A percentile compares a stretch with the other conserved stretches of the same genome.
phyloP scores from a whole-genome alignment of 2,113 vertebrate genomes.

The Podilymbus podiceps region DNA sequence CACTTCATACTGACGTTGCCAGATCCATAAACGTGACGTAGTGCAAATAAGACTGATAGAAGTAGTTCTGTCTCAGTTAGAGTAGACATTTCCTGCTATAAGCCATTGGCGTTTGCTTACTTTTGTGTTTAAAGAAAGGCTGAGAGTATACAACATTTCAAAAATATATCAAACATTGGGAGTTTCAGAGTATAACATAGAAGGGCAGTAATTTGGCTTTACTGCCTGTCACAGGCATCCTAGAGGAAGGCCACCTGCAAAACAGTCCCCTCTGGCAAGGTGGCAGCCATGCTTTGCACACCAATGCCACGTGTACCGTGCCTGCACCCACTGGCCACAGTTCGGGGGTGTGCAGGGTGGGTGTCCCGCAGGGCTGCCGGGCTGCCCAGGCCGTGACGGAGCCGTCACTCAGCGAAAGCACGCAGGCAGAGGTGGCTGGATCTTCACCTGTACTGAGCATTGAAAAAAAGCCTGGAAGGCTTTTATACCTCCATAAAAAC shows the following conservation, averaged over 20 bases:
- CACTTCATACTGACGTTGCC: background rate
- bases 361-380: background rate
- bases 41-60: background rate
- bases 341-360: accelerated
- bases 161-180: background rate
- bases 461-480: background rate
- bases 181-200: background rate
- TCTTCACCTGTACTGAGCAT: background rate
- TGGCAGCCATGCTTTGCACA: background rate
- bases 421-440: background rate
- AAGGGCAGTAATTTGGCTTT: background rate
- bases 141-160: background rate
- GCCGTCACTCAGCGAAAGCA: background rate
- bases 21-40: background rate
- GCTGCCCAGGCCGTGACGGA: accelerated
- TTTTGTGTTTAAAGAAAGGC: background rate
- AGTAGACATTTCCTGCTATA: background rate
- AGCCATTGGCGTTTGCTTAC: background rate
- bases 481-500: background rate
- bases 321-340: background rate
- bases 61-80: background rate
- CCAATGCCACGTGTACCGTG: accelerated
- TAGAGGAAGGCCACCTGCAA: background rate
- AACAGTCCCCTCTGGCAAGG: background rate
- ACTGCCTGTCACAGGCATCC: background rate